Evolutionary conservation across 2,888 invertebrate species (phyloP).

Genomic region (Chaitophorus viminalis): DNA sequence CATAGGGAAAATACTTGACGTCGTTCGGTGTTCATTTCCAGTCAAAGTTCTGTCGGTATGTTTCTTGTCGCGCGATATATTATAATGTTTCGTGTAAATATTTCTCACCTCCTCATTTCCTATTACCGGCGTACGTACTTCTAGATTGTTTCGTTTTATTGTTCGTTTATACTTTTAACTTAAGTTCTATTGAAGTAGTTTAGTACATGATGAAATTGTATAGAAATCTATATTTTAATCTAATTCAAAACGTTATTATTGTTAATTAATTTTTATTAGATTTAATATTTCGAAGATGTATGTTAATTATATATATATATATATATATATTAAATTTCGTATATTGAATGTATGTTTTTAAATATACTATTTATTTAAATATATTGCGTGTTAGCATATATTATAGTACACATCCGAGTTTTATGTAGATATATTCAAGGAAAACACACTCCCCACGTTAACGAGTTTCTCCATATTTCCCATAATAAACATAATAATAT

Average conservation of each 20-base stretch:
- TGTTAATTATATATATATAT: too few relatives aligned
- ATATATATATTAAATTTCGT: not conserved
- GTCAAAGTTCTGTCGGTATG: not conserved
- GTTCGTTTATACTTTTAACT: not conserved
- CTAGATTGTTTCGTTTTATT: not conserved
- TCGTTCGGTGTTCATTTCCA: not conserved
- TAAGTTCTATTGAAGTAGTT: not conserved
- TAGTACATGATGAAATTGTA: not conserved
- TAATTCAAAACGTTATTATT: not conserved
- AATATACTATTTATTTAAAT: too few relatives aligned
- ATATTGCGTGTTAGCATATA: too few relatives aligned
- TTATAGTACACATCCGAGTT: not conserved
- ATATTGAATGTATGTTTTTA: not conserved
- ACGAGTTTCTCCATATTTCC: too few relatives aligned
- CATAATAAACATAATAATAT: too few relatives aligned
- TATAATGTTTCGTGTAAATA: not conserved
- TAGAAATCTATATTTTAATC: not conserved
- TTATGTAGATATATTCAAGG: not conserved
- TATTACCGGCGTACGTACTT: not conserved
- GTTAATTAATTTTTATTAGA: not conserved
- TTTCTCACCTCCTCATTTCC: not conserved
- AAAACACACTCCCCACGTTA: too few relatives aligned
- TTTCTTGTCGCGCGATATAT: not conserved
- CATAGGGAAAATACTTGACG: not conserved
- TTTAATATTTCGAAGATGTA: not conserved